Evolutionary conservation across 1,140 invertebrate genomes (phyloP).

Genomic region (Cydia fagiglandana): DNA sequence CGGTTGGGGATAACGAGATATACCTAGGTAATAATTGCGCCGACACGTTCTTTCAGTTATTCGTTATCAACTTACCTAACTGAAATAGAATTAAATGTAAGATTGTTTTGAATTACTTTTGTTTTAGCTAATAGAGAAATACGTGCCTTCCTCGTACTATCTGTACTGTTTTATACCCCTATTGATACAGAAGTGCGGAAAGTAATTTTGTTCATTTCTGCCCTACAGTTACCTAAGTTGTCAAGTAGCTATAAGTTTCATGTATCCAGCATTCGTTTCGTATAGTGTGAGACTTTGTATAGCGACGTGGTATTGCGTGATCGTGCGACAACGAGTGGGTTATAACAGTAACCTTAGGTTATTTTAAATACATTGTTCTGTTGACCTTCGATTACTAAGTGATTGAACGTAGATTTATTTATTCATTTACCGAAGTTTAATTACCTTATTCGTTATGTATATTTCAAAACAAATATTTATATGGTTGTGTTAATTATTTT

Average conservation of each 20-base stretch:
- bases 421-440: slow-evolving; percentile 22
- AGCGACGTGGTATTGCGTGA: slow-evolving; percentile 2
- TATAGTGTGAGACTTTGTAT: slow-evolving; percentile 5
- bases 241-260: not conserved
- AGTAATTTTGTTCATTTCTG: not conserved
- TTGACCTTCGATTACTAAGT: slow-evolving; percentile 11
- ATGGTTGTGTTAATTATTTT: slow-evolving; percentile 1
- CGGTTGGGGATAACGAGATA: not conserved
- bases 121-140: not conserved
- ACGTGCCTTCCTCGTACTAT: not conserved
- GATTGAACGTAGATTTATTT: slow-evolving; percentile 21
- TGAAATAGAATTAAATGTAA: not conserved
- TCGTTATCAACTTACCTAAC: not conserved
- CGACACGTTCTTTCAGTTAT: not conserved
- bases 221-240: not conserved
- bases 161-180: not conserved
- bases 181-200: not conserved
- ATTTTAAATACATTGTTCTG: slow-evolving; percentile 10
- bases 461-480: slow-evolving; percentile 27
- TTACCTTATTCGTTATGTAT: slow-evolving; percentile 27
- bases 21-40: not conserved
- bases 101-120: not conserved
- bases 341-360: slow-evolving; percentile 3
- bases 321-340: not conserved
- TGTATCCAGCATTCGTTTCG: slow-evolving; percentile 1